phyloP scores from a whole-genome alignment of 2,113 vertebrate species.

The Passer montanus region DNA sequence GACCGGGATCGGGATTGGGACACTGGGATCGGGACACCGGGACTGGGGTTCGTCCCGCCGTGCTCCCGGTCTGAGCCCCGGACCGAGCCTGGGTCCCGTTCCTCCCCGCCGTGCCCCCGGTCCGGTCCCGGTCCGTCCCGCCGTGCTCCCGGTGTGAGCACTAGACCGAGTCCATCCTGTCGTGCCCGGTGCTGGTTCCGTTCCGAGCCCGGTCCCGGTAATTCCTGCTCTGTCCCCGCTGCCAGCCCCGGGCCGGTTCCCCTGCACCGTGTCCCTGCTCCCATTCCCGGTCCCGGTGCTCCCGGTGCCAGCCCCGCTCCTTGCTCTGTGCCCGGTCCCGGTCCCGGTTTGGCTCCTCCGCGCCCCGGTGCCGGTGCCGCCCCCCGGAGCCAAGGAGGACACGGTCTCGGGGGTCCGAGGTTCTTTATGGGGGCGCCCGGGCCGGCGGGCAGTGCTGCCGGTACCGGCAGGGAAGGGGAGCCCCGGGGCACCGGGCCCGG shows the following conservation, averaged over 20 bases:
- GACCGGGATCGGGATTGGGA: accelerated
- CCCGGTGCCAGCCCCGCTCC: background rate
- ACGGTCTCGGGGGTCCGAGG: background rate
- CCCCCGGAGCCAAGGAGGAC: background rate
- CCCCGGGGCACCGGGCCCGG: background rate
- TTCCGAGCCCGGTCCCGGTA: background rate
- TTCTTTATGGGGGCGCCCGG: constrained; percentile 22
- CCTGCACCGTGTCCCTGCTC: background rate
- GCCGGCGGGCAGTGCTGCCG: background rate
- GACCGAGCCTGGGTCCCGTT: too few species aligned
- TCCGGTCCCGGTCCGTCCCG: too few species aligned
- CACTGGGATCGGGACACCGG: too few species aligned
- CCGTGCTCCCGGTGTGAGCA: too few species aligned
- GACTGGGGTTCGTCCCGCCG: too few species aligned
- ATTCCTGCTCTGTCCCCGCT: background rate
- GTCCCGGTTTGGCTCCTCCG: background rate
- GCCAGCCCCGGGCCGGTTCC: background rate
- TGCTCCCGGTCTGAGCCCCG: background rate
- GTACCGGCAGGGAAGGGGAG: background rate
- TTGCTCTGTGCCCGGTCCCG: background rate
- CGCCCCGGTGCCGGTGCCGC: background rate
- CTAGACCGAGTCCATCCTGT: background rate
- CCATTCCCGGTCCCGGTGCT: too few species aligned
- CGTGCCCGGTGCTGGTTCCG: too few species aligned
- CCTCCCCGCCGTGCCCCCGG: too few species aligned